Percentiles rank a stretch among this genome's conserved stretches.
Conservation (phyloP, 2,888 invertebrate genomes). For the Dicyrtoma fusca region DNA sequence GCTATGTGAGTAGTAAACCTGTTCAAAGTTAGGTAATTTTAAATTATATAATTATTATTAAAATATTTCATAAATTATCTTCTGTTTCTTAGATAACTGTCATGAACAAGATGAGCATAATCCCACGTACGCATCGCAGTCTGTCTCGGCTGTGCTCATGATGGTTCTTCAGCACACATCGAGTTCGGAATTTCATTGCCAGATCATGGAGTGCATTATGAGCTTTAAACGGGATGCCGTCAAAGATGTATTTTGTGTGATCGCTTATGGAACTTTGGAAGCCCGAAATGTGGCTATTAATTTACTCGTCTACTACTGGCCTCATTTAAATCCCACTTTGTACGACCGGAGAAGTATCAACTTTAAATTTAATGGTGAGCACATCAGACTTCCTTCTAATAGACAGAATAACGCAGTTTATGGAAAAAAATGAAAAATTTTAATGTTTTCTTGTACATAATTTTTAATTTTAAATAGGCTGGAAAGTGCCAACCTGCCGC, state of each 20-base stretch:
- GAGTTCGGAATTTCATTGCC: conserved; percentile 96
- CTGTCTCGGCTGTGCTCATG: conserved; percentile 92
- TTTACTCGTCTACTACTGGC: conserved; percentile 98
- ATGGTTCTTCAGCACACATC: conserved; percentile 95
- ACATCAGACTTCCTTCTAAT: neutral
- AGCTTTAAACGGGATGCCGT: conserved; percentile 86
- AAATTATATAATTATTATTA: no score
- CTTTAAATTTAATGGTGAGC: conserved; percentile 81
- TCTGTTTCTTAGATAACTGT: conserved; percentile 45
- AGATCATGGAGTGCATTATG: conserved; percentile 94
- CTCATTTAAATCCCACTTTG: conserved; percentile 90
- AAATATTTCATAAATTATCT: no score
- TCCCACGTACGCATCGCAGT: conserved; percentile 80
- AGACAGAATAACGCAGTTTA: no score
- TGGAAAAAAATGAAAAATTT: no score
- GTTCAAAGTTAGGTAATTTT: no score
- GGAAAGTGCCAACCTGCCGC: conserved; percentile 71
- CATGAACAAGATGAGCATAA: conserved; percentile 47
- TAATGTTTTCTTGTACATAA: neutral
- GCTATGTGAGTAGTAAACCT: conserved; percentile 73
- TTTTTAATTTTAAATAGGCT: conserved; percentile 58
- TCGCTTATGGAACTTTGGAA: conserved; percentile 93
- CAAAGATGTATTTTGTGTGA: conserved; percentile 90
- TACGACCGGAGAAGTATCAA: conserved; percentile 86
- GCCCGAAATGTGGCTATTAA: conserved; percentile 95